Evolutionary conservation across 2,888 invertebrate species (phyloP).

Genomic region (Micoletzkya japonica): DNA sequence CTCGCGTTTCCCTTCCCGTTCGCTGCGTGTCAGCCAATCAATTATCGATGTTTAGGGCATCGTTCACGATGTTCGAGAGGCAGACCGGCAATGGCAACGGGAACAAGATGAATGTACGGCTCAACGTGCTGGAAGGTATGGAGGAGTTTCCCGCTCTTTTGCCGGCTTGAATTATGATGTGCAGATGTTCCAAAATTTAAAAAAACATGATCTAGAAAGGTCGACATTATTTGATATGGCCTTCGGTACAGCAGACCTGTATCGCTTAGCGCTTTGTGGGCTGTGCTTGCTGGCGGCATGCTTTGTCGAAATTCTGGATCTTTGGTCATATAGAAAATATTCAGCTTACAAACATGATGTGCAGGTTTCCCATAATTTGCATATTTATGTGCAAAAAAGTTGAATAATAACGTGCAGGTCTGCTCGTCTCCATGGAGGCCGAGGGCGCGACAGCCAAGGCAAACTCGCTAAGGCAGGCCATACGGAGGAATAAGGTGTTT

Average conservation of each 20-base stretch:
- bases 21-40: no score
- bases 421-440: conserved; percentile 32
- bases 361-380: no score
- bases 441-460: conserved; percentile 45
- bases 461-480: conserved; percentile 49
- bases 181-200: neutral
- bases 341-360: no score
- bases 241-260: no score
- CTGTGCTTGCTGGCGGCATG: no score
- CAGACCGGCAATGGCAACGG: conserved; percentile 56
- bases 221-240: no score
- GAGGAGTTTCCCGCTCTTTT: conserved; percentile 27
- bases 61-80: conserved; percentile 15
- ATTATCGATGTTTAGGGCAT: neutral
- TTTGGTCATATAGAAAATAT: no score
- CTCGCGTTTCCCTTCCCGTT: no score
- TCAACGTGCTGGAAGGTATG: conserved; percentile 53
- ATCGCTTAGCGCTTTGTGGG: no score
- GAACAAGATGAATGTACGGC: conserved; percentile 58
- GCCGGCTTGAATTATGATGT: neutral
- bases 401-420: neutral
- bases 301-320: no score
- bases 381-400: no score
- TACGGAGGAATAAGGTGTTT: conserved; percentile 49
- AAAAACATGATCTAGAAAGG: neutral